A percentile compares a stretch with the other conserved stretches of the same genome.
phyloP scores from a whole-genome alignment of 2,113 vertebrate species.

The Urocitellus parryii region DNA sequence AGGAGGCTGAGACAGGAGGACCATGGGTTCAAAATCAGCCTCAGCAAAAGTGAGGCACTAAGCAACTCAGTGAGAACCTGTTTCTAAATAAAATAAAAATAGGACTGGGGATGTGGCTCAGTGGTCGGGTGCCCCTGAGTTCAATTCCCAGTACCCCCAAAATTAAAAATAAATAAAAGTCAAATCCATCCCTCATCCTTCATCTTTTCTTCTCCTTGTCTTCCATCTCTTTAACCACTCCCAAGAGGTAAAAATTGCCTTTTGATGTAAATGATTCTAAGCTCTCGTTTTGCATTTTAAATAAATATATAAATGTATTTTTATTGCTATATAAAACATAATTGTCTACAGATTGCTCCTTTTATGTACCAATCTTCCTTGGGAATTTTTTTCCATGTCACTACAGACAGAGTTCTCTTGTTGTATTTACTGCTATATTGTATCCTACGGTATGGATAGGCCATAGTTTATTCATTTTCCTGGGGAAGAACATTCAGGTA shows the following conservation, averaged over 20 bases:
- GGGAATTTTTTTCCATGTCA: neutral
- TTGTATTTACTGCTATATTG: neutral
- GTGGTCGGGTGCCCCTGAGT: too few relatives aligned
- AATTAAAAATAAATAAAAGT: neutral
- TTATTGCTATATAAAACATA: neutral
- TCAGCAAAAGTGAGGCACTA: too few relatives aligned
- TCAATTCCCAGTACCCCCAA: too few relatives aligned
- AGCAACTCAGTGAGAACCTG: too few relatives aligned
- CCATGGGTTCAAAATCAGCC: too few relatives aligned
- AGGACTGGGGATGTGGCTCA: too few relatives aligned
- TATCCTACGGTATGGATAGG: neutral
- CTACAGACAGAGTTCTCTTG: neutral
- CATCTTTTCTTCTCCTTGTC: neutral
- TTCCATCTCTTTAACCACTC: neutral
- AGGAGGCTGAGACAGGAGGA: too few relatives aligned
- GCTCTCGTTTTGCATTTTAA: neutral
- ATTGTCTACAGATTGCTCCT: neutral
- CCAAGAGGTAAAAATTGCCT: neutral
- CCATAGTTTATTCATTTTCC: constrained; percentile 1
- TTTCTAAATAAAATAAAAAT: too few relatives aligned
- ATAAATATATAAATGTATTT: neutral
- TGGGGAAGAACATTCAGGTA: neutral
- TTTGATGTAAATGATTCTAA: neutral
- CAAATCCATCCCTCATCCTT: neutral
- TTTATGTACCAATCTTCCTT: neutral